These are phyloP conservation scores for Zelleria hepariella DNA, from an alignment of 2,888 invertebrate species.

Conservation along the genomic window DNA sequence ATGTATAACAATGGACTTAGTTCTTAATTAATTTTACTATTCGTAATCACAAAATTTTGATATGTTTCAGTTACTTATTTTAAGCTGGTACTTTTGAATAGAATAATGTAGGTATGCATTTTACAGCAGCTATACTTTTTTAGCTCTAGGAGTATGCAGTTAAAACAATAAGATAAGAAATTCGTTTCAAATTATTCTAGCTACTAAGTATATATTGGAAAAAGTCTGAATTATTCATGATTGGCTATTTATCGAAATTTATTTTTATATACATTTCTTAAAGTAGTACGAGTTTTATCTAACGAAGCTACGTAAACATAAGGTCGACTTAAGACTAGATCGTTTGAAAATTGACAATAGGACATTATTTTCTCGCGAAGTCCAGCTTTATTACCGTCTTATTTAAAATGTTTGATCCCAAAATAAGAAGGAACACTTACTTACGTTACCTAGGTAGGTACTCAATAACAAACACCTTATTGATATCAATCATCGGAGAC, in stretches of 20 bases:
- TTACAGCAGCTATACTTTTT: no score
- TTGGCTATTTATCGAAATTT: neutral
- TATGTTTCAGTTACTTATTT: neutral
- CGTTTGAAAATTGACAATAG: neutral
- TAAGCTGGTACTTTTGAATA: neutral
- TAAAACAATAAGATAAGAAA: no score
- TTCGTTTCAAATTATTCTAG: no score
- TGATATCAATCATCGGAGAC: no score
- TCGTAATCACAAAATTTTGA: neutral
- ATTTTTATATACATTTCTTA: neutral
- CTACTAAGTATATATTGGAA: neutral
- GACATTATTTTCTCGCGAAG: neutral
- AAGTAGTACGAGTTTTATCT: neutral
- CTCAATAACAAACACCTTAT: neutral
- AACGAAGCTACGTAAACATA: neutral
- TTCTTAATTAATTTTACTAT: neutral
- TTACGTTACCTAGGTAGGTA: neutral
- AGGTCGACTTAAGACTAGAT: neutral
- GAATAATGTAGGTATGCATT: neutral
- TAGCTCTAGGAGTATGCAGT: no score
- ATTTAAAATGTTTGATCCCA: conserved; percentile 20
- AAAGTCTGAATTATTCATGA: neutral
- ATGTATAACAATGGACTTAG: conserved; percentile 2
- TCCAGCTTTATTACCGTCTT: neutral
- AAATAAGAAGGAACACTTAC: conserved; percentile 17